Evolutionary conservation across 2,888 invertebrate species (phyloP).

Genomic region (Drosophila greeni): DNA sequence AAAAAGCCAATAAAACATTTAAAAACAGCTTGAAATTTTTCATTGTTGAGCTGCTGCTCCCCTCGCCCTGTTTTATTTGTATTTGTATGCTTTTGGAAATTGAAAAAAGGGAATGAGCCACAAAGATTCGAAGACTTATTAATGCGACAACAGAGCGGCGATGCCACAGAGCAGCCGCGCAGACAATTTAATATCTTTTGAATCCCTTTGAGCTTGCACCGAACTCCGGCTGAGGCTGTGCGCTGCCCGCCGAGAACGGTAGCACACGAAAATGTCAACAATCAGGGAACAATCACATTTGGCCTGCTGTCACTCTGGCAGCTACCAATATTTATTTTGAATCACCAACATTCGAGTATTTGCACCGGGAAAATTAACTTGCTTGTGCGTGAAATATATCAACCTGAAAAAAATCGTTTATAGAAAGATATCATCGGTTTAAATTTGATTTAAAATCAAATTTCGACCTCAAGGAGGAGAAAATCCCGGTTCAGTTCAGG

Average conservation of each 20-base stretch:
- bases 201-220: conserved; percentile 55
- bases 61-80: conserved; percentile 12
- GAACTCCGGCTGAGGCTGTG: conserved; percentile 18
- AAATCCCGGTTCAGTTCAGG: not conserved
- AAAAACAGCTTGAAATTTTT: conserved; percentile 75
- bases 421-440: not conserved
- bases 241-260: conserved; percentile 50
- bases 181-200: conserved; percentile 72
- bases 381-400: not conserved
- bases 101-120: conserved; percentile 49
- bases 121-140: conserved; percentile 60
- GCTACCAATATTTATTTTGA: conserved; percentile 75
- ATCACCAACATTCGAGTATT: conserved; percentile 52
- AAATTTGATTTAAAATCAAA: not conserved
- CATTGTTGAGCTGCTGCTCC: conserved; percentile 60
- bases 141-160: conserved; percentile 62
- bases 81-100: conserved; percentile 66
- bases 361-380: not conserved
- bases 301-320: conserved; percentile 73
- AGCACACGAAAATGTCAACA: conserved; percentile 72
- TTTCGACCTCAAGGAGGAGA: not conserved
- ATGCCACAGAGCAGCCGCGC: conserved; percentile 46
- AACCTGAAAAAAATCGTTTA: not conserved
- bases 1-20: conserved; percentile 74
- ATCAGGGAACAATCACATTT: conserved; percentile 75